phyloP scores from a whole-genome alignment of 1,140 invertebrate genomes.

The Drosophila murphyi region DNA sequence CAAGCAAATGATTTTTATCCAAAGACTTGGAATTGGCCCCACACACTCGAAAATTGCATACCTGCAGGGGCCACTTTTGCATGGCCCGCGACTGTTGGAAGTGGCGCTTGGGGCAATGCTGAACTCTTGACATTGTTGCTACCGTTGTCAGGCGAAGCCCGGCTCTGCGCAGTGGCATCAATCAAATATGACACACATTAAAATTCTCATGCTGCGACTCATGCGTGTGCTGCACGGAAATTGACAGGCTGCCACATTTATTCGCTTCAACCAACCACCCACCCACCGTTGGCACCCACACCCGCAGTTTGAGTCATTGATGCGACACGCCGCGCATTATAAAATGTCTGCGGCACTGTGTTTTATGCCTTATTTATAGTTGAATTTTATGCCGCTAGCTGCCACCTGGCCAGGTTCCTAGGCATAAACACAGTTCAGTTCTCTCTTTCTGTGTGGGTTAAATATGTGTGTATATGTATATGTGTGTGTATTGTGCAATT shows the following conservation, averaged over 20 bases:
- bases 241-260: slow-evolving; percentile 42
- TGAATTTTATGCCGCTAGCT: slow-evolving; percentile 47
- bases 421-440: slow-evolving; percentile 18
- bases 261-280: slow-evolving; percentile 3
- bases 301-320: slow-evolving; percentile 11
- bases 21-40: slow-evolving; percentile 27
- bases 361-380: slow-evolving; percentile 64
- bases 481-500: slow-evolving; percentile 63
- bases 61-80: slow-evolving; percentile 68
- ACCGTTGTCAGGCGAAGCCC: slow-evolving; percentile 3
- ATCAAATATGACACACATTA: slow-evolving; percentile 83
- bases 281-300: background rate
- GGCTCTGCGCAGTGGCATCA: slow-evolving; percentile 59
- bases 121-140: slow-evolving; percentile 79
- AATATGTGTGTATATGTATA: slow-evolving; percentile 24
- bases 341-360: slow-evolving; percentile 43
- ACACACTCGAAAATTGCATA: slow-evolving; percentile 78
- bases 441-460: background rate
- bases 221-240: slow-evolving; percentile 29
- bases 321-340: slow-evolving; percentile 56
- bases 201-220: slow-evolving; percentile 59
- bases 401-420: slow-evolving; percentile 40
- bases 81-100: slow-evolving; percentile 46
- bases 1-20: slow-evolving; percentile 46
- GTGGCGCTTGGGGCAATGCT: slow-evolving; percentile 70